Conservation (phyloP, 2,797 vertebrate genomes). For the Apodemus agrarius region DNA sequence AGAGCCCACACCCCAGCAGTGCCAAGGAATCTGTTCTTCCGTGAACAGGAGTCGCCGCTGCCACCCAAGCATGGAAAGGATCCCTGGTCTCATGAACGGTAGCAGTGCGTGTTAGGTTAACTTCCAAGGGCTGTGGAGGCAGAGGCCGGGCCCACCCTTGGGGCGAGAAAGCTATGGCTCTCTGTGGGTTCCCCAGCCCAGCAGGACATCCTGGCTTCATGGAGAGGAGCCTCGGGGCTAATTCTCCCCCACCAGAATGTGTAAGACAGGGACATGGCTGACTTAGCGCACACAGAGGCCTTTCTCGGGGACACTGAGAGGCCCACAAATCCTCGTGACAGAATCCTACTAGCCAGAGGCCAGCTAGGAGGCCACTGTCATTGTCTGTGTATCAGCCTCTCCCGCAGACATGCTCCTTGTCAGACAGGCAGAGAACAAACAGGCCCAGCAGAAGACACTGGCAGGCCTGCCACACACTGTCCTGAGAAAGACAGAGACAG, state of each 20-base stretch:
- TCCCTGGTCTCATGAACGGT: conserved; percentile 76
- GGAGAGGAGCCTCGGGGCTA: background rate
- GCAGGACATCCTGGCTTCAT: background rate
- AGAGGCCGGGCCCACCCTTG: conserved; percentile 42
- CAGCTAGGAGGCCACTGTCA: conserved; percentile 39
- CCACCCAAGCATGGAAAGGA: conserved; percentile 40
- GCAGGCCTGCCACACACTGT: conserved; percentile 70
- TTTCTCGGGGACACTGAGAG: conserved; percentile 6
- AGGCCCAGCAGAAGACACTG: conserved; percentile 58
- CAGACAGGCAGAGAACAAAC: conserved; percentile 70
- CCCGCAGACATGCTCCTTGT: conserved; percentile 18
- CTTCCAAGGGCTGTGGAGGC: conserved; percentile 54
- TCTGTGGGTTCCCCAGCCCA: conserved; percentile 15
- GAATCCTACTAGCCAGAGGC: background rate
- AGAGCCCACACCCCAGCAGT: conserved; percentile 16
- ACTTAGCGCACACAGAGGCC: background rate
- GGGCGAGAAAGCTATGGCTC: background rate
- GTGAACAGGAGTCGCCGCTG: conserved; percentile 49
- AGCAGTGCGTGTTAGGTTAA: conserved; percentile 62
- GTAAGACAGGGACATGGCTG: conserved; percentile 37
- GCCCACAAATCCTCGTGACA: background rate
- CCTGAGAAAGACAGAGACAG: no score
- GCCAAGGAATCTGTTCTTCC: conserved; percentile 42
- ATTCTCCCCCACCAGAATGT: conserved; percentile 7
- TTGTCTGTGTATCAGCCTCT: background rate